These are phyloP conservation scores for Pelecanus crispus DNA, from an alignment of 2,113 vertebrate species.

Conservation along the genomic window DNA sequence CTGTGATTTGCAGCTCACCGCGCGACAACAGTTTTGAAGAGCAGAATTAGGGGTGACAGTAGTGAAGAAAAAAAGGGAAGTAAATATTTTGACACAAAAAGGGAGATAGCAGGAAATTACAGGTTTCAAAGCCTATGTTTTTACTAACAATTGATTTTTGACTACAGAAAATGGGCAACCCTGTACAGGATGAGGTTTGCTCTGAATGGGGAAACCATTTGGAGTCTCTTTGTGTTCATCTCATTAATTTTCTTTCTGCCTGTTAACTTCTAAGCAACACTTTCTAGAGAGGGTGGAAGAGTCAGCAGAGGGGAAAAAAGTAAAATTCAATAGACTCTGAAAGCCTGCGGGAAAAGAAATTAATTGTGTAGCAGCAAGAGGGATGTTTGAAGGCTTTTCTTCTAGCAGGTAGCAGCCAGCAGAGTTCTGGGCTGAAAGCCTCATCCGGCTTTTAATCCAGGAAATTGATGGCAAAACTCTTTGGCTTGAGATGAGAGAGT, in stretches of 20 bases:
- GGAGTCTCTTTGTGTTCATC: neutral
- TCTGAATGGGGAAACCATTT: neutral
- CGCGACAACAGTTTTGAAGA: neutral
- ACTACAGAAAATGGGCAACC: neutral
- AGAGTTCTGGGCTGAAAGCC: neutral
- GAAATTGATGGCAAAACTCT: neutral
- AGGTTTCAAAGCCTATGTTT: neutral
- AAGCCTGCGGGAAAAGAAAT: neutral
- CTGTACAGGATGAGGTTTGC: neutral
- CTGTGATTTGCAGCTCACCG: neutral
- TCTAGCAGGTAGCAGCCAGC: neutral
- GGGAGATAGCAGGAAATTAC: neutral
- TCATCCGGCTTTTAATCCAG: neutral
- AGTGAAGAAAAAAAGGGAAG: too few relatives aligned
- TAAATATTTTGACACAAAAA: neutral
- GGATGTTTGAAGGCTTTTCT: neutral
- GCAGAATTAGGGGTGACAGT: neutral
- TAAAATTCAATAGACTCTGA: conserved; percentile 17
- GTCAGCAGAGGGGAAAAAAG: neutral
- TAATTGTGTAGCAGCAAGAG: conserved; percentile 10
- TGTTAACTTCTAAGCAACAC: conserved; percentile 1
- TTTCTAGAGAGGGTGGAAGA: conserved; percentile 8
- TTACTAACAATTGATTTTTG: neutral
- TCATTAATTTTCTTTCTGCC: conserved; percentile 16
- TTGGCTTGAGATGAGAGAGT: neutral